phyloP scores from a whole-genome alignment of 1,140 invertebrate species.

The Armadillidium nasatum region DNA sequence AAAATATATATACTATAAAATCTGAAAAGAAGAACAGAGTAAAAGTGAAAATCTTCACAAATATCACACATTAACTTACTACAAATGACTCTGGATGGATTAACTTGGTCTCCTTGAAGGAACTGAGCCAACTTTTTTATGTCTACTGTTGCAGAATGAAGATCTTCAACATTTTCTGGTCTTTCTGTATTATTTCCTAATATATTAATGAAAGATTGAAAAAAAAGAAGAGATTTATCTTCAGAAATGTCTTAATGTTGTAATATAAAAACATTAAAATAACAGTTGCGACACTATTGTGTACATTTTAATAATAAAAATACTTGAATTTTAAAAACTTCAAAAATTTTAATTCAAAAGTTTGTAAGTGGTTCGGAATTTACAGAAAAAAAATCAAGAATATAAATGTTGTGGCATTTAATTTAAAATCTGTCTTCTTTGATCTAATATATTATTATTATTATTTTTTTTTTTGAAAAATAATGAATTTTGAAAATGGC shows the following conservation, averaged over 20 bases:
- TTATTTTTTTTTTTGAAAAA: too few species aligned
- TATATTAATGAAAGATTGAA: neutral
- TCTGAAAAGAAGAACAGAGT: too few species aligned
- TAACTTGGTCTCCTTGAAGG: slow-evolving; percentile 57
- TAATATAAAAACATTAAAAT: neutral
- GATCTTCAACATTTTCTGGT: neutral
- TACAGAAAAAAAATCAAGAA: too few species aligned
- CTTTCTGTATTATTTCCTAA: neutral
- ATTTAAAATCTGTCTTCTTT: too few species aligned
- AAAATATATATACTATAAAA: too few species aligned
- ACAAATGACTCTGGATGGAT: slow-evolving; percentile 57
- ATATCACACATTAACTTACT: slow-evolving; percentile 51
- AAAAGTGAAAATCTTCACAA: too few species aligned
- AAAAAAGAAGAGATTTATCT: neutral
- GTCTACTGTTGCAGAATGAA: slow-evolving; percentile 49
- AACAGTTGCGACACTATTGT: neutral
- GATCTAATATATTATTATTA: too few species aligned
- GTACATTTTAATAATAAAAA: neutral
- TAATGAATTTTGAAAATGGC: too few species aligned
- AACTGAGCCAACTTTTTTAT: slow-evolving; percentile 58
- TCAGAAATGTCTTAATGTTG: neutral
- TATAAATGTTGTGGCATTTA: too few species aligned
- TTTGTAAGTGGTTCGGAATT: too few species aligned
- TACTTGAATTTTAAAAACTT: neutral
- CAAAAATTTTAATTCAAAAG: neutral